These are phyloP conservation scores for Oryzias melastigma DNA, from an alignment of 2,113 vertebrate species.

Conservation along the genomic window DNA sequence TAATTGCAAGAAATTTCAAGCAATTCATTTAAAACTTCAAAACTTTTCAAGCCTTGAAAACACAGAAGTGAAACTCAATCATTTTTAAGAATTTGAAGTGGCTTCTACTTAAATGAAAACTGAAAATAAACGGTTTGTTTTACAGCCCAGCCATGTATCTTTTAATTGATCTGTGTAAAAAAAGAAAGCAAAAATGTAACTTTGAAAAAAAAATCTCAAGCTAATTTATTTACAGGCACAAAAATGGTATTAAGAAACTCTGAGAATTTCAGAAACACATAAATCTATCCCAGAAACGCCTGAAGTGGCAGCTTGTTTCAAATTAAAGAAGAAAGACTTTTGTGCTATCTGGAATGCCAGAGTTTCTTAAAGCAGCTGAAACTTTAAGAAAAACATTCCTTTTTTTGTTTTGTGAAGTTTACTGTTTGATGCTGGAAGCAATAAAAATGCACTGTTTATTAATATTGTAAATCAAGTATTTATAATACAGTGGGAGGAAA, in stretches of 20 bases:
- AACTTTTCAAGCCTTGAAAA: background rate
- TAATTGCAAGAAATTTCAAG: background rate
- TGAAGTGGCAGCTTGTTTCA: conserved; percentile 12
- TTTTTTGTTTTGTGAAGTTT: conserved; percentile 11
- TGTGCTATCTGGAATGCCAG: background rate
- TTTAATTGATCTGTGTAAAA: background rate
- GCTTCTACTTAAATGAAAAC: too few relatives aligned
- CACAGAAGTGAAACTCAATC: too few relatives aligned
- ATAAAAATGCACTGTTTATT: background rate
- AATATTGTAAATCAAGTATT: too few relatives aligned
- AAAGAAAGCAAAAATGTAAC: background rate
- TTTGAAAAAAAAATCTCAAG: conserved; percentile 2
- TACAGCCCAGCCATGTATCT: background rate
- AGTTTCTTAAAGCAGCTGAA: conserved; percentile 11
- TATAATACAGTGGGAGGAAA: too few relatives aligned
- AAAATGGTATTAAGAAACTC: too few relatives aligned
- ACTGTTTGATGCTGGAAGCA: conserved; percentile 1
- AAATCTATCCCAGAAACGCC: background rate
- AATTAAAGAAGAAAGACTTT: conserved; percentile 27
- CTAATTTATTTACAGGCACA: background rate
- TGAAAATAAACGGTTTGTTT: background rate
- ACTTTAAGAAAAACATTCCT: conserved; percentile 1
- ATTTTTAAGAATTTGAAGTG: too few relatives aligned
- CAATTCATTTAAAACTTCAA: background rate
- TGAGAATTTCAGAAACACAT: too few relatives aligned